Percentiles rank a stretch among this genome's conserved stretches.
Evolutionary conservation across 2,113 vertebrate species (phyloP).

Genomic region (Emberiza fucata): DNA sequence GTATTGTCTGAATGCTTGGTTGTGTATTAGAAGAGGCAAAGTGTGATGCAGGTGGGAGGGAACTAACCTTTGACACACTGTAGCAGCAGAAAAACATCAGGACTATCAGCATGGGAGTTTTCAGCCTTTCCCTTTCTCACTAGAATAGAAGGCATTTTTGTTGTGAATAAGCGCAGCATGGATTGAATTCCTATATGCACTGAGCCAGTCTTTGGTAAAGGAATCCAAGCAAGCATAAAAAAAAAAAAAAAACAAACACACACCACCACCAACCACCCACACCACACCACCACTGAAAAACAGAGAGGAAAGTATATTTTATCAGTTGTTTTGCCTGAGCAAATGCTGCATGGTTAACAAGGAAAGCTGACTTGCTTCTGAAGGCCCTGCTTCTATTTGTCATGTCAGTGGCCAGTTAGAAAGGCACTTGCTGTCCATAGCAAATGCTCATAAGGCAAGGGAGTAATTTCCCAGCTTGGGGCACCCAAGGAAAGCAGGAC

Average conservation of each 20-base stretch:
- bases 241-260: neutral
- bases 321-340: neutral
- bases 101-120: conserved; percentile 31
- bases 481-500: neutral
- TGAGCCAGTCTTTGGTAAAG: conserved; percentile 1
- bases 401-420: neutral
- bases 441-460: neutral
- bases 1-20: conserved; percentile 8
- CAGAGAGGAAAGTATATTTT: neutral
- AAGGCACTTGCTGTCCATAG: neutral
- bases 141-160: conserved; percentile 33
- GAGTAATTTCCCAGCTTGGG: neutral
- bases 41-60: conserved; percentile 36
- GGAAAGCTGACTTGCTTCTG: neutral
- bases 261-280: no score
- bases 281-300: no score
- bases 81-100: conserved; percentile 22
- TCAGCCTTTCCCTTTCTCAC: conserved; percentile 38
- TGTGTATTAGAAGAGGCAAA: conserved; percentile 23
- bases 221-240: neutral
- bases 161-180: conserved; percentile 2
- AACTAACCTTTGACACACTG: conserved; percentile 46
- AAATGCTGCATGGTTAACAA: neutral
- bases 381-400: neutral
- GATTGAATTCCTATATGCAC: conserved; percentile 25